phyloP scores from a whole-genome alignment of 2,113 vertebrate species.

The Brachypteracias leptosomus region DNA sequence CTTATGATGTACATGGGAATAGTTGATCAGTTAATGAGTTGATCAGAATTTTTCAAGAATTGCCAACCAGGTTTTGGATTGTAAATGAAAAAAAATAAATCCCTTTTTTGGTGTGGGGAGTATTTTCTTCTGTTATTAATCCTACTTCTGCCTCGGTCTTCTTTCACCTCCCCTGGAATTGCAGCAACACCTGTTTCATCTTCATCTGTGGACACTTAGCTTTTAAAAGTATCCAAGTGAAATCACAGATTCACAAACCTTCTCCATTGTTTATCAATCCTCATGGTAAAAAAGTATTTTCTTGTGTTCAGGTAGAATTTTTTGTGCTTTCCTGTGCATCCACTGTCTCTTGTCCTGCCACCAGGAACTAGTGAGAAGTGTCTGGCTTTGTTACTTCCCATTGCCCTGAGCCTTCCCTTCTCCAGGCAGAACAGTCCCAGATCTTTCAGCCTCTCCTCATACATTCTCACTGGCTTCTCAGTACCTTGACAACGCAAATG shows the following conservation, averaged over 20 bases:
- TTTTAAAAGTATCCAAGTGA: not conserved
- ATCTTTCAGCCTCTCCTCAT: not conserved
- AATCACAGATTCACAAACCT: not conserved
- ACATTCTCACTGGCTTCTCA: rapidly evolving
- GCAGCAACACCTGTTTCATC: not conserved
- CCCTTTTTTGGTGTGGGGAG: not conserved
- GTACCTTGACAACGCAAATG: not conserved
- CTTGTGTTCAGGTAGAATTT: not conserved
- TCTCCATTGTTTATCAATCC: not conserved
- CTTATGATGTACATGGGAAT: not conserved
- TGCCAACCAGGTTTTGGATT: not conserved
- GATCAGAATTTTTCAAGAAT: not conserved
- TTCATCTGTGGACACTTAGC: not conserved
- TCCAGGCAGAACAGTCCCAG: not conserved
- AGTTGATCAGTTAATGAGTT: not conserved
- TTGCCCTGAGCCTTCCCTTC: not conserved
- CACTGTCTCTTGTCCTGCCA: not conserved
- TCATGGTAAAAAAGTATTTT: not conserved
- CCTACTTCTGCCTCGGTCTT: not conserved
- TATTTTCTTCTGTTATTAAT: not conserved
- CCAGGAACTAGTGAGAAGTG: no score
- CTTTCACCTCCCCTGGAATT: not conserved
- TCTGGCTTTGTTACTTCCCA: not conserved
- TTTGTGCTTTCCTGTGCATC: no score
- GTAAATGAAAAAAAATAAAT: not conserved